Evolutionary conservation across 2,888 invertebrate species (phyloP).

Genomic region (Andrena hattorfiana): DNA sequence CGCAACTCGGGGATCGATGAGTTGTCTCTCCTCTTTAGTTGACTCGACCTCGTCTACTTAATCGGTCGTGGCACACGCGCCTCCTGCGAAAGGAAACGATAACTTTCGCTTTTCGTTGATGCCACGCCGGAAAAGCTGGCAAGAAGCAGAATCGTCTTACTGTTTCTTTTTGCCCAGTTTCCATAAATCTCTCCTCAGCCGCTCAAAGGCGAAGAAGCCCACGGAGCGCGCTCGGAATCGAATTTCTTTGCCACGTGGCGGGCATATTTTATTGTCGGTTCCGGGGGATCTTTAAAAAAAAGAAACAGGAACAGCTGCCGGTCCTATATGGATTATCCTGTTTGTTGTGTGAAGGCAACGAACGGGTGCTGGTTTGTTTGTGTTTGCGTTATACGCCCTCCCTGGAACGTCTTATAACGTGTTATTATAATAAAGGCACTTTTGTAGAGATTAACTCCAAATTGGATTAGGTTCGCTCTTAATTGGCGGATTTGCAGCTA

Average conservation of each 20-base stretch:
- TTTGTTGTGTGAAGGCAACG: constrained; percentile 58
- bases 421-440: constrained; percentile 31
- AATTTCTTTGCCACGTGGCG: constrained; percentile 77
- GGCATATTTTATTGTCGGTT: constrained; percentile 73
- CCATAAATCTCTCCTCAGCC: constrained; percentile 74
- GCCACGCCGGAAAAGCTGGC: constrained; percentile 41
- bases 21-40: neutral
- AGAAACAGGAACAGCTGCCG: constrained; percentile 66
- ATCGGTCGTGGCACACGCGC: constrained; percentile 9
- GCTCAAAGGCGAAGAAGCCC: constrained; percentile 61
- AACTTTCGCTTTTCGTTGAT: constrained; percentile 31
- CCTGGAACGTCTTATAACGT: constrained; percentile 48
- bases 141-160: constrained; percentile 57
- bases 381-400: constrained; percentile 41
- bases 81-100: constrained; percentile 27
- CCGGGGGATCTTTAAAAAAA: constrained; percentile 57
- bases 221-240: constrained; percentile 61
- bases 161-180: constrained; percentile 66
- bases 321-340: constrained; percentile 44
- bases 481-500: constrained; percentile 20
- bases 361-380: constrained; percentile 52
- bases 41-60: neutral
- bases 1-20: neutral
- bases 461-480: constrained; percentile 31
- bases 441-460: constrained; percentile 40